A percentile compares a stretch with the other conserved stretches of the same genome.
Conservation (phyloP, 2,113 vertebrate species). For the Pteropus alecto region DNA sequence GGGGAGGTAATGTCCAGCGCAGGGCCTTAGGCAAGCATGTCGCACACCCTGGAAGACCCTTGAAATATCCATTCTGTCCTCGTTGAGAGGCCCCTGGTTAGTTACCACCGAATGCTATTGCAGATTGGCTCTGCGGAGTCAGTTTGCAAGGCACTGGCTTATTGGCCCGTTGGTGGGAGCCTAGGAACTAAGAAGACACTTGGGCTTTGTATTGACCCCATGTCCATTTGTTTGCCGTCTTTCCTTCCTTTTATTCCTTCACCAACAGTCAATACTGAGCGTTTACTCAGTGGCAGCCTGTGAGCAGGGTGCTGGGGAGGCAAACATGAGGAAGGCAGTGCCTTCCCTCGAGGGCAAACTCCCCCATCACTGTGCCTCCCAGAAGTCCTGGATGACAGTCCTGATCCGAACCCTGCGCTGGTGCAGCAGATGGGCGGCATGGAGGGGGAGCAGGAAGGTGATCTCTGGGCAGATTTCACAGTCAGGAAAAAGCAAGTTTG, state of each 20-base stretch:
- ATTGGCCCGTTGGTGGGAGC: neutral
- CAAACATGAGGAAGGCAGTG: neutral
- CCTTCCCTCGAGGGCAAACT: neutral
- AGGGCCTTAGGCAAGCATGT: neutral
- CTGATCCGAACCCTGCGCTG: neutral
- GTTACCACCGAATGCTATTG: neutral
- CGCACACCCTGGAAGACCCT: neutral
- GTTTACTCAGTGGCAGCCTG: neutral
- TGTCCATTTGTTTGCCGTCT: neutral
- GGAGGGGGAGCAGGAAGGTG: neutral
- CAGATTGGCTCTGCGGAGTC: neutral
- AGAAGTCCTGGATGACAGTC: neutral
- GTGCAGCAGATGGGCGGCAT: neutral
- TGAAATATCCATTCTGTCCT: neutral
- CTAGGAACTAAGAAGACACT: neutral
- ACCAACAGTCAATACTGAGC: neutral
- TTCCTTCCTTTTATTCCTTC: neutral
- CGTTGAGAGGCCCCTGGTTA: neutral
- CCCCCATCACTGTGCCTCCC: neutral
- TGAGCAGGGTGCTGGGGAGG: neutral
- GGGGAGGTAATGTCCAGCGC: neutral
- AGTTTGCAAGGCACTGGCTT: neutral
- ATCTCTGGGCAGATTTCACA: neutral
- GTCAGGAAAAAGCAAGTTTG: neutral
- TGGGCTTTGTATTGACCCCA: neutral